Conservation (phyloP, 2,888 invertebrate genomes). For the Agelastica alni region DNA sequence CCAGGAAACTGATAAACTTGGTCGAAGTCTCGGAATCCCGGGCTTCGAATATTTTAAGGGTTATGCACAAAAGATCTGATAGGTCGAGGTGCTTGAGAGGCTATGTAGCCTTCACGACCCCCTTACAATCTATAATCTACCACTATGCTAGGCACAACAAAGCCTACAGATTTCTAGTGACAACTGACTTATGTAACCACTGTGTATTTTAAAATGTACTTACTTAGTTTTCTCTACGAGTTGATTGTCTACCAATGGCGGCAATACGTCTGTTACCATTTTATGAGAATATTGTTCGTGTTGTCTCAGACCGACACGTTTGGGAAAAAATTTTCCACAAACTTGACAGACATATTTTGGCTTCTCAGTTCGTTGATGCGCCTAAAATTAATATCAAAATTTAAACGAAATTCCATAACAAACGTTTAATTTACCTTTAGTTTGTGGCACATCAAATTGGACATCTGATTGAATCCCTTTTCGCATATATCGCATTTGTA, state of each 20-base stretch:
- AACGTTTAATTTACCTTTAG: conserved; percentile 67
- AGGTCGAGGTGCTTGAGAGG: too few relatives aligned
- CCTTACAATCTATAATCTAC: too few relatives aligned
- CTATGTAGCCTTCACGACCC: too few relatives aligned
- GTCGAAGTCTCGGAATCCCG: too few relatives aligned
- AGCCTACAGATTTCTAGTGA: too few relatives aligned
- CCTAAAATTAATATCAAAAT: conserved; percentile 40
- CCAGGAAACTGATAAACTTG: too few relatives aligned
- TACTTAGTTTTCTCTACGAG: conserved; percentile 35
- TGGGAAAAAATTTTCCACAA: conserved; percentile 61
- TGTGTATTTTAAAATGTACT: too few relatives aligned
- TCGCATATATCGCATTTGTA: conserved; percentile 75
- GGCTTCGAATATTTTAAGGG: too few relatives aligned
- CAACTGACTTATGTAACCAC: too few relatives aligned
- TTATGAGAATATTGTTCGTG: conserved; percentile 64
- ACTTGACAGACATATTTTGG: conserved; percentile 61
- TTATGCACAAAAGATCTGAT: too few relatives aligned
- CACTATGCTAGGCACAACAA: too few relatives aligned
- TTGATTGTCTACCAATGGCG: conserved; percentile 14
- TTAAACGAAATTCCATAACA: too few relatives aligned
- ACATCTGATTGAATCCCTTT: conserved; percentile 81
- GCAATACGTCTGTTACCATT: conserved; percentile 44
- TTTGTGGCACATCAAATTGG: conserved; percentile 78
- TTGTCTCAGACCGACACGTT: conserved; percentile 60
- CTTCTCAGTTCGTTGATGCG: conserved; percentile 61